phyloP scores from a whole-genome alignment of 1,140 invertebrate genomes.

The Parasteatoda tepidariorum region DNA sequence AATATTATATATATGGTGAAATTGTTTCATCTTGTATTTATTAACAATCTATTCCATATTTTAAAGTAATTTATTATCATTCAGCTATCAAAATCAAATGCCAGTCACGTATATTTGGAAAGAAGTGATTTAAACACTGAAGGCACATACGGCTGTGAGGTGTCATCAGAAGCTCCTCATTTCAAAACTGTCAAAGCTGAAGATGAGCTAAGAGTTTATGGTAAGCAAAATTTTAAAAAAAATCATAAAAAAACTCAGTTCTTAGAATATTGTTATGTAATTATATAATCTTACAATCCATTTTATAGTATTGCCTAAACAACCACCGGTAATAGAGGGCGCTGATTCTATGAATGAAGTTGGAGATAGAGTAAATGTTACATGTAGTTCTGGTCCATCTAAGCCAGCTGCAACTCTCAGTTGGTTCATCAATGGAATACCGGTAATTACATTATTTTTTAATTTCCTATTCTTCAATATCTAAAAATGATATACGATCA shows the following conservation, averaged over 20 bases:
- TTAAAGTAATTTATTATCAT: too few relatives aligned
- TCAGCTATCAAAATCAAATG: conserved; percentile 62
- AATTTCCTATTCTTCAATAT: too few relatives aligned
- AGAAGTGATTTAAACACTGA: conserved; percentile 62
- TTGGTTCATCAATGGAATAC: conserved; percentile 65
- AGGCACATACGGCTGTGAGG: conserved; percentile 65
- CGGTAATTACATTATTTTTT: conserved; percentile 47
- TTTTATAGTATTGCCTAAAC: conserved; percentile 62
- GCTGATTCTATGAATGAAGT: conserved; percentile 65
- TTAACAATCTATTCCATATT: too few relatives aligned
- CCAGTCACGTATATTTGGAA: conserved; percentile 62
- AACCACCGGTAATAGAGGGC: conserved; percentile 61
- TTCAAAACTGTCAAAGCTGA: conserved; percentile 64
- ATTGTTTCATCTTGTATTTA: too few relatives aligned
- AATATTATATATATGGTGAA: too few relatives aligned
- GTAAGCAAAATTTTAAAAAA: conserved; percentile 54
- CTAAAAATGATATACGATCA: too few relatives aligned
- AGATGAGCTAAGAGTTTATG: conserved; percentile 65
- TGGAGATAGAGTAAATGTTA: conserved; percentile 79
- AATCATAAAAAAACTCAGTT: neutral
- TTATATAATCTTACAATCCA: neutral
- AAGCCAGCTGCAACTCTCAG: conserved; percentile 69
- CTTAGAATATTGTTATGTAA: neutral
- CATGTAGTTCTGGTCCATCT: conserved; percentile 78
- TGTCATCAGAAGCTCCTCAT: conserved; percentile 64